Base-by-base conservation (phyloP, 1,140 invertebrate genomes). In the Pachypsylla venusta region DNA sequence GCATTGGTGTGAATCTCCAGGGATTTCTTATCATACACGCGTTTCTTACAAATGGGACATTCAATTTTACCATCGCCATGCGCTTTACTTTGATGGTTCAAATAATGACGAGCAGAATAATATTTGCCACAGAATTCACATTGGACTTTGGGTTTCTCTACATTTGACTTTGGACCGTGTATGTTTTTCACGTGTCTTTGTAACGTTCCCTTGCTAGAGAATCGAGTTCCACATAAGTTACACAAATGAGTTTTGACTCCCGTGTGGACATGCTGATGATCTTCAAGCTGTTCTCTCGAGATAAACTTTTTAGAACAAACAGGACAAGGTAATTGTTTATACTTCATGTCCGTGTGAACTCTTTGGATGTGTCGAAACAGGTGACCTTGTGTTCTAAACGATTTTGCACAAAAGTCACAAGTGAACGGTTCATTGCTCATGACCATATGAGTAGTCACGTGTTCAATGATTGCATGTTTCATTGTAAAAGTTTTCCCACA, bases 1-100 rank as follows among this genome's bases (percentile, higher is more conserved):
- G 76, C 77, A 25, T 87, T 83, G 53, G 84, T 80, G 67, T 89
- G 86, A 64, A 30, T 63, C 16, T 59, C 58, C 7, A 63, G 53
- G 77, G 75, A 62, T 82, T 79, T 60, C 77, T 76, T 53, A 71
- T 74, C 28, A 77, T 19, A 19, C n/a, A 48, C 4, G 7, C 4
- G 16, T 48, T 48, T 48, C 16, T 22, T 22, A 48, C 42, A 48
- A 10, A 48, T 48, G 4, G 42, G 16, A 48, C 42, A 48, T 19
- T 7, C 42, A 48, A 22, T n/a, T 48, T 48, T 48, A 4, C 42
- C 42, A 19, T 22, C 42, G 16, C 22, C 22, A 26, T 59, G 57
- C 16, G 27, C 42, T 7, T 20, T 53, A 19, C 28, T 59, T 26
- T 48, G 16, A 53, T 59, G 57, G n/a, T 48, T 19, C 25, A 40